A percentile compares a stretch with the other conserved stretches of the same genome.
Conservation (phyloP, 1,140 invertebrate genomes). For the Lepidurus apus region DNA sequence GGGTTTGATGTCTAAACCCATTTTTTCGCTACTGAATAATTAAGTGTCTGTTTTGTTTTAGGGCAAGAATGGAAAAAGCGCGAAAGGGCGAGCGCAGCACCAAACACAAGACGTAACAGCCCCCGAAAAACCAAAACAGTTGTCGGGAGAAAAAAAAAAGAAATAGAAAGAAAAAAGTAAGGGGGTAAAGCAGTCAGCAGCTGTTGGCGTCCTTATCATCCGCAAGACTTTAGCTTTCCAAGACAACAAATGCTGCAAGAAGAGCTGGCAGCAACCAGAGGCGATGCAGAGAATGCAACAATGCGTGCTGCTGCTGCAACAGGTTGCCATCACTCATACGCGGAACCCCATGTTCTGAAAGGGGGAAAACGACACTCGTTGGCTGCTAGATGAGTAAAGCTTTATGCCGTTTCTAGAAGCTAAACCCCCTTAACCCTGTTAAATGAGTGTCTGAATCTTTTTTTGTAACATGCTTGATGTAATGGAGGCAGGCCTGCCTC, state of each 20-base stretch:
- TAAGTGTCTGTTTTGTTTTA: background rate
- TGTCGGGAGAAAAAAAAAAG: background rate
- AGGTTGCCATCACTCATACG: conserved; percentile 8
- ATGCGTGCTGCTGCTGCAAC: conserved; percentile 16
- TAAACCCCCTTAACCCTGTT: background rate
- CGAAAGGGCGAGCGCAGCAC: background rate
- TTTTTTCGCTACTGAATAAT: background rate
- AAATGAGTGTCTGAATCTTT: background rate
- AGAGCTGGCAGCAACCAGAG: background rate
- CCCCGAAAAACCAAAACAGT: background rate
- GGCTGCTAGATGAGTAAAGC: background rate
- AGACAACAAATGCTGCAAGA: background rate
- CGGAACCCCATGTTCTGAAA: background rate
- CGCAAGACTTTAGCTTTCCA: background rate
- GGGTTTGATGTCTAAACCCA: background rate
- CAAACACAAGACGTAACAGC: background rate
- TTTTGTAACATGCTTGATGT: background rate
- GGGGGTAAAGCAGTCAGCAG: background rate
- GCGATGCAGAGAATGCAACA: background rate
- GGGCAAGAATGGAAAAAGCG: background rate
- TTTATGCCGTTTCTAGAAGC: background rate
- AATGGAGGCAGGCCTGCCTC: background rate
- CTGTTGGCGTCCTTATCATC: background rate
- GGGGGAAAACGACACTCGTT: conserved; percentile 1
- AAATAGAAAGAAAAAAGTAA: background rate